These are phyloP conservation scores for Augiades crinisus DNA, from an alignment of 2,888 invertebrate species.

Conservation along the genomic window DNA sequence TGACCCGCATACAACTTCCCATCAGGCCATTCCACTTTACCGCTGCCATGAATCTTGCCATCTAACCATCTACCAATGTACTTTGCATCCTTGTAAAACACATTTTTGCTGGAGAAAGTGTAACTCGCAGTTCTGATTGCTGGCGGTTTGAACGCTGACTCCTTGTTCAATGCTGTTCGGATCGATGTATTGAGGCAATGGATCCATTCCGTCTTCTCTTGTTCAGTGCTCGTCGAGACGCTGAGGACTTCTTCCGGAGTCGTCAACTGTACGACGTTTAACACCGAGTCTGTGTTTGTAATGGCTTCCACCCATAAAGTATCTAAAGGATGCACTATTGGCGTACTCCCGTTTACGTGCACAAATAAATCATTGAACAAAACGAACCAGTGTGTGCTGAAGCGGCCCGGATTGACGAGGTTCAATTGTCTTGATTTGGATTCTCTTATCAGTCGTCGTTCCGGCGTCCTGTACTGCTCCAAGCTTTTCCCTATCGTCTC, in stretches of 20 bases:
- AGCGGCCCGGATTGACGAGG: slow-evolving; percentile 85
- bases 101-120: slow-evolving; percentile 85
- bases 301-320: slow-evolving; percentile 91
- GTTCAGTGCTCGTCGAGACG: slow-evolving; percentile 83
- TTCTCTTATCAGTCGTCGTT: slow-evolving; percentile 89
- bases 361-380: slow-evolving; percentile 91
- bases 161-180: slow-evolving; percentile 83
- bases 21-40: slow-evolving; percentile 91
- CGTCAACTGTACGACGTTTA: slow-evolving; percentile 85
- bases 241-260: slow-evolving; percentile 90
- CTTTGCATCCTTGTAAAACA: slow-evolving; percentile 87
- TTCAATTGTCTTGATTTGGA: slow-evolving; percentile 87
- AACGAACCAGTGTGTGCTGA: slow-evolving; percentile 90
- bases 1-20: slow-evolving; percentile 91
- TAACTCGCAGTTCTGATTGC: slow-evolving; percentile 86
- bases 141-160: slow-evolving; percentile 84
- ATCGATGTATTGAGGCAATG: slow-evolving; percentile 89
- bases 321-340: slow-evolving; percentile 84
- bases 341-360: slow-evolving; percentile 85
- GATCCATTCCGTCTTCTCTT: slow-evolving; percentile 90
- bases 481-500: slow-evolving; percentile 84
- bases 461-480: slow-evolving; percentile 82
- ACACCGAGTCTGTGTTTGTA: slow-evolving; percentile 83
- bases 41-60: slow-evolving; percentile 91
- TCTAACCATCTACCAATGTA: slow-evolving; percentile 91